Base-by-base conservation (phyloP, 2,888 invertebrate genomes). In the Tenthredo notha region DNA sequence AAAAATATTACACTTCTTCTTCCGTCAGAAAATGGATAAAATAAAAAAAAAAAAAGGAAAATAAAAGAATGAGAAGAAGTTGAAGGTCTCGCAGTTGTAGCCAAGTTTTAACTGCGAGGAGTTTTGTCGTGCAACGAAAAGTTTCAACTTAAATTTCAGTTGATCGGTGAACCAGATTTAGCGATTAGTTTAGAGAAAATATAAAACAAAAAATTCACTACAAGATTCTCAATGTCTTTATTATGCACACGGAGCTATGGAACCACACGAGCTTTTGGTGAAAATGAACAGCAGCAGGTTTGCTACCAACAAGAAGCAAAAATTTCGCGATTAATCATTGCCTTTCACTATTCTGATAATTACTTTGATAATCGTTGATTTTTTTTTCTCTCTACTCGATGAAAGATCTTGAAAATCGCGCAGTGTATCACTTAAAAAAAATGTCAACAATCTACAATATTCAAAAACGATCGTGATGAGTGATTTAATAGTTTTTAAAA, bases 1-100 rank as follows among this genome's bases (percentile, higher is more conserved):
- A 80, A 50, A 61, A 61, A 80, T 80, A 80, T 61, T 40, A 80
- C 80, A 61, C 80, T 61, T 37, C 40, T 78, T 75, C 21, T 29
- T 80, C 40, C 58, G 25, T 21, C 6, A 47, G 12, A 47, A 67
- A 29, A 15, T 18, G 0, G 7, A 37, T 18, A 33, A 70, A 33
- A 37, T 37, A n/a, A 33, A 70, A 15, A 40, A 5, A n/a, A 33
- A 70, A 15, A 40, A 5, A 0, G 5, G 0, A 70, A 33, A 70
- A 54, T 12, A 54, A 54, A 18, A 77, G 18, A 58, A n/a, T 18
- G 29, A 10, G 61, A 80, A 21, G n/a, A 80, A 78, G 21, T 61
- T 33, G 58, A 78, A 80, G 61, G 37, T 54, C 33, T 54, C 40
- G 80, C n/a, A 61, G 40, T 80, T 40, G 5, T 37, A 6, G 58